These are phyloP conservation scores for Scaptomyza hsui DNA, from an alignment of 1,140 invertebrate genomes.

Conservation along the genomic window DNA sequence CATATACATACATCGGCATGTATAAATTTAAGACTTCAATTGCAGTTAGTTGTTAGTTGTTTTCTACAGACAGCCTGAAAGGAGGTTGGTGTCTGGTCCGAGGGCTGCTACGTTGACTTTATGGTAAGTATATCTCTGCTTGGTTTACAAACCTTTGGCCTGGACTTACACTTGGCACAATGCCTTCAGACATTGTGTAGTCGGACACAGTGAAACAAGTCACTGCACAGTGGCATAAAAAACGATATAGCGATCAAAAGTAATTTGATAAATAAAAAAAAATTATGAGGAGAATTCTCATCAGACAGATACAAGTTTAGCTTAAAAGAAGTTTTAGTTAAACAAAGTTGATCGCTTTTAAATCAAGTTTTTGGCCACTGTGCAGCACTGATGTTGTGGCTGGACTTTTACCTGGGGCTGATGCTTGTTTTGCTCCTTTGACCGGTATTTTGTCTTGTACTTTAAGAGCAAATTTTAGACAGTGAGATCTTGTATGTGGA, in stretches of 20 bases:
- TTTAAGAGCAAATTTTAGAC: slow-evolving; percentile 71
- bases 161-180: slow-evolving; percentile 44
- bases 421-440: slow-evolving; percentile 47
- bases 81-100: slow-evolving; percentile 47
- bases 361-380: slow-evolving; percentile 34
- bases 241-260: slow-evolving; percentile 29
- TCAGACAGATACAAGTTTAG: no score
- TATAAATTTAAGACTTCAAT: slow-evolving; percentile 33
- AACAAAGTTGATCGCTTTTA: slow-evolving; percentile 19
- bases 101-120: slow-evolving; percentile 30
- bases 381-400: slow-evolving; percentile 41
- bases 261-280: neutral
- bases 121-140: slow-evolving; percentile 40
- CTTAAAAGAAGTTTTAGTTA: neutral
- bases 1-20: slow-evolving; percentile 39
- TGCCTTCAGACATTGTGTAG: slow-evolving; percentile 22
- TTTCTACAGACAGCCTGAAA: slow-evolving; percentile 35
- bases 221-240: slow-evolving; percentile 56
- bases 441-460: slow-evolving; percentile 46
- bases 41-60: slow-evolving; percentile 41
- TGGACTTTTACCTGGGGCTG: slow-evolving; percentile 70
- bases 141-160: slow-evolving; percentile 74
- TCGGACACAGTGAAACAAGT: slow-evolving; percentile 49
- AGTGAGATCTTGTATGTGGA: slow-evolving; percentile 61
- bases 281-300: no score